These are phyloP conservation scores for Albula glossodonta DNA, from an alignment of 2,113 vertebrate species.

Conservation along the genomic window DNA sequence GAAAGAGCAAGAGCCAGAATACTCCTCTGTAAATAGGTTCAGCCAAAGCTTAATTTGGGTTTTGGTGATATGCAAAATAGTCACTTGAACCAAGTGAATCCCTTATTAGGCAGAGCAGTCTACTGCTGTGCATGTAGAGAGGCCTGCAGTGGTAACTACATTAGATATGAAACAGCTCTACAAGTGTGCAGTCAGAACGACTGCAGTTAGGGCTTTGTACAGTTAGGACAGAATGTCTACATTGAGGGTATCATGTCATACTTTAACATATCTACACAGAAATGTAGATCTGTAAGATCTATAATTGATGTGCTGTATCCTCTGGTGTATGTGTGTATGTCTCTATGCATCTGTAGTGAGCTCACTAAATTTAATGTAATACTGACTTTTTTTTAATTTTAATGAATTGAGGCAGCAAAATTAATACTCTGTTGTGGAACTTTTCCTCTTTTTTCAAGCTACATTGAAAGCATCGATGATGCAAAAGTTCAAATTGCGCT, in stretches of 20 bases:
- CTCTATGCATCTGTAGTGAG: no score
- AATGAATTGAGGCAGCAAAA: no score
- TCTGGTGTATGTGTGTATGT: no score
- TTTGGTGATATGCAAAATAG: constrained; percentile 15
- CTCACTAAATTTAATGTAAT: no score
- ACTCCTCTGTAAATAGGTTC: constrained; percentile 46
- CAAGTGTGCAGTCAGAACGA: constrained; percentile 37
- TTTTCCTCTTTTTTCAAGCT: no score
- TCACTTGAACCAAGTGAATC: constrained; percentile 37
- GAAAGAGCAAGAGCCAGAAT: constrained; percentile 45
- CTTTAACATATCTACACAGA: neutral
- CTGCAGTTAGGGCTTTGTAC: constrained; percentile 25
- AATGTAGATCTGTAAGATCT: neutral
- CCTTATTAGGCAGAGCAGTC: constrained; percentile 23
- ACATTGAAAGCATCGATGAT: neutral
- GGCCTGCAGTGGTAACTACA: constrained; percentile 22
- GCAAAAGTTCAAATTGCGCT: constrained; percentile 50
- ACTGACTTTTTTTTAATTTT: no score
- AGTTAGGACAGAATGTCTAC: constrained; percentile 8
- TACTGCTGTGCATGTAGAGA: constrained; percentile 8
- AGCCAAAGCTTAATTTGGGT: constrained; percentile 31
- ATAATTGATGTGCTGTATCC: no score
- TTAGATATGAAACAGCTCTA: constrained; percentile 31
- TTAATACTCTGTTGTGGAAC: no score
- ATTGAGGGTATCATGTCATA: neutral